A percentile compares a stretch with the other conserved stretches of the same genome.
These are phyloP conservation scores for Lymantria monacha DNA, from an alignment of 2,888 invertebrate species.

Conservation along the genomic window DNA sequence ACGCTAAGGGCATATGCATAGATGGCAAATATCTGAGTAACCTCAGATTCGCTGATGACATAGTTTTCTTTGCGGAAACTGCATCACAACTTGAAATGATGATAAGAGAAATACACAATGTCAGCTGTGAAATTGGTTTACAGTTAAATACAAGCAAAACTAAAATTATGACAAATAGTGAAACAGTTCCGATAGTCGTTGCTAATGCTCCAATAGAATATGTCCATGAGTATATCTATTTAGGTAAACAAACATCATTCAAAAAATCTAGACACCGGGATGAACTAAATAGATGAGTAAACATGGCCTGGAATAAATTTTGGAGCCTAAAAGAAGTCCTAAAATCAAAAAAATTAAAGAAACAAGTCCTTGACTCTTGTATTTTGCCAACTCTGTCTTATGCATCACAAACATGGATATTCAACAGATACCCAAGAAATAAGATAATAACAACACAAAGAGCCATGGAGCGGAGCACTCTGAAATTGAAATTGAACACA, in stretches of 20 bases:
- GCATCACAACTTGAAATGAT: slow-evolving; percentile 1
- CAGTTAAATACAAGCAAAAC: no score
- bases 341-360: no score
- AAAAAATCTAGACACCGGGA: neutral
- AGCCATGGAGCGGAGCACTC: neutral
- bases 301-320: no score
- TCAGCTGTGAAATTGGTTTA: neutral
- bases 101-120: neutral
- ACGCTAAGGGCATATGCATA: neutral
- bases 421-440: no score
- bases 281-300: neutral
- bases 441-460: no score
- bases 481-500: neutral
- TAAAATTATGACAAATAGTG: no score
- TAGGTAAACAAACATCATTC: neutral
- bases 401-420: no score
- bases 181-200: neutral
- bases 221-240: no score
- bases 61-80: slow-evolving; percentile 3
- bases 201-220: no score
- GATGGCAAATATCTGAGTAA: slow-evolving; percentile 2
- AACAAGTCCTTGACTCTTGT: no score
- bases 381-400: no score
- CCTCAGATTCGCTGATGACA: slow-evolving; percentile 6
- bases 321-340: no score